Evolutionary conservation across 2,888 invertebrate species (phyloP).

Genomic region (Patella caerulea): DNA sequence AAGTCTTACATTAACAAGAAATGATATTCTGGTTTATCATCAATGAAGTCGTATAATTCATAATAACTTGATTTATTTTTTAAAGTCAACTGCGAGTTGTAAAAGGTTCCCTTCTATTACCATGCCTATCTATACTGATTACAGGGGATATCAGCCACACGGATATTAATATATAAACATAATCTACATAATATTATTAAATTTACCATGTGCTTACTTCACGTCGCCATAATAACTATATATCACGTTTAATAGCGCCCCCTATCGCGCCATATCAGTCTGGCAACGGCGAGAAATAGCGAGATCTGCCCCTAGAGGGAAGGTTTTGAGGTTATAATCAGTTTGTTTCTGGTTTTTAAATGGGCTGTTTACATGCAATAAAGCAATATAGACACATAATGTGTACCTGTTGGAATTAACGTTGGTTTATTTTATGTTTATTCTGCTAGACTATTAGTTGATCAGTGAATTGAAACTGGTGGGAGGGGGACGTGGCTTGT

Average conservation of each 20-base stretch:
- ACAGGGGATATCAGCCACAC: neutral
- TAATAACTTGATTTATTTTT: too few relatives aligned
- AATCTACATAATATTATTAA: neutral
- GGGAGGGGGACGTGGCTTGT: too few relatives aligned
- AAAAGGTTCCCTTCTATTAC: too few relatives aligned
- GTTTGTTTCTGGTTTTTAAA: constrained; percentile 6
- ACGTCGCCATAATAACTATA: constrained; percentile 10
- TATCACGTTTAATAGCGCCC: constrained; percentile 10
- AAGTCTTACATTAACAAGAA: too few relatives aligned
- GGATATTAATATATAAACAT: constrained; percentile 2
- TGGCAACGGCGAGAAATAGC: constrained; percentile 6
- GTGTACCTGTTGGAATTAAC: too few relatives aligned
- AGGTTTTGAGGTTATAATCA: neutral
- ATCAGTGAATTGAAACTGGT: too few relatives aligned
- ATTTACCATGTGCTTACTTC: constrained; percentile 3
- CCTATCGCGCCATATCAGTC: constrained; percentile 1
- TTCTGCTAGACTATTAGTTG: too few relatives aligned
- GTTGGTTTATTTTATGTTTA: too few relatives aligned
- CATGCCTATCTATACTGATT: neutral
- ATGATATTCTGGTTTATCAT: too few relatives aligned
- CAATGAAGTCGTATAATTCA: too few relatives aligned
- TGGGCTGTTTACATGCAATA: constrained; percentile 7
- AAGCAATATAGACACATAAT: too few relatives aligned
- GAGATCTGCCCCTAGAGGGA: neutral
- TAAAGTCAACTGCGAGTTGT: too few relatives aligned